Evolutionary conservation across 2,113 vertebrate genomes (phyloP), one percentile per base, ranked within the genome.

Genomic region (Xiphophorus couchianus): DNA sequence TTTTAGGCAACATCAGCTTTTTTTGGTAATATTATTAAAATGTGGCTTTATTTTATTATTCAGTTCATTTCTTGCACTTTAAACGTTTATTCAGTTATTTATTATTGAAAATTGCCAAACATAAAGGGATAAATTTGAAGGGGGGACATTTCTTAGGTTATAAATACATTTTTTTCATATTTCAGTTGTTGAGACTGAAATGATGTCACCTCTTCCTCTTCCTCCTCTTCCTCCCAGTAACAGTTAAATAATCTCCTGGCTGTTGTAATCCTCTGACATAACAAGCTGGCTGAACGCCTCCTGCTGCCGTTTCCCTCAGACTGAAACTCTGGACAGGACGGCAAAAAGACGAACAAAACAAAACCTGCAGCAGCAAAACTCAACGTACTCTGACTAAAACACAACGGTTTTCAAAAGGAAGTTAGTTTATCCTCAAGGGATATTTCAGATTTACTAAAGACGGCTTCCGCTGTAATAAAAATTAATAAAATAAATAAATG

Each of bases 261-360:
- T 83, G 74, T 78, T 84, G 72, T 89, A 86, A 86, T 89, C 87
- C 84, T 85, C 69, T 86, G 84, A 85, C 82, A 89, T 86, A 86
- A 86, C 82, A 71, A 74, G 68, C 82, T 73, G 78, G 73, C 78
- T 74, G 3, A 79, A 66, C 5, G 61, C 78, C 78, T 81, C 80
- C 78, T 81, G 84, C 63, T 74, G 77, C 25, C 29, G 68, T 74
- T 84, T 39, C 6, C 30, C 79, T 68, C 74, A 75, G 66, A 71
- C 61, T 63, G 60, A 29, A 62, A 29, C 12, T 62, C 60, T 62
- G 60, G 27, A 62, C 60, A 15, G 15, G 5, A 27, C 13, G 4
- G 11, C 12, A 61, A 62, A 60, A 30, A 30, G 30, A 62, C n/a
- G 0, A 62, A 62, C 54, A 1, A n/a, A 58, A n/a, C 54, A 9